Evolutionary conservation across 1,140 invertebrate genomes (phyloP), one percentile per base, ranked within the genome.

Genomic region (Galendromus occidentalis): DNA sequence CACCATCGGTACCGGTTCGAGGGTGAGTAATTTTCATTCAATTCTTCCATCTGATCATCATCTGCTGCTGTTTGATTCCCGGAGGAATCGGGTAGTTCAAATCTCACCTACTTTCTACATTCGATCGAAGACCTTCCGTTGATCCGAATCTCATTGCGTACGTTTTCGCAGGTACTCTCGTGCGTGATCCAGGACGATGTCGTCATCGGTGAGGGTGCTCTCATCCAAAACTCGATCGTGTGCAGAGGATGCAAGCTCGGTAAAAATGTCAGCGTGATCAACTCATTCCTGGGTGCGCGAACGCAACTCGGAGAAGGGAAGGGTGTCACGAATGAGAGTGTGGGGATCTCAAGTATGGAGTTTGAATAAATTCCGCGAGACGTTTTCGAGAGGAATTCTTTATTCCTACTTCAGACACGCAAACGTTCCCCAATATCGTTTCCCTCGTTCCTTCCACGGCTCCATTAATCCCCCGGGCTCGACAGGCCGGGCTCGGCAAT

Each of bases 311-410:
- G 25, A 25, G 51, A 59, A 14, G 51, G 51, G 25, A 25, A 33
- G 14, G 20, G 17, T 9, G 51, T 59, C 33, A 59, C 25, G 6
- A 59, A 25, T 59, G 51, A 59, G 22, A 59, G 51, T 22, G 22
- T 59, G 2, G 51, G 51, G 25, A 59, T 59, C n/a, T 59, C 51
- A 9, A 59, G 33, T 22, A 59, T 59, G 51, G 51, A 59, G 25
- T 59, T 59, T 59, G 51, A 59, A 25, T 59, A 25, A 59, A 47
- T 22, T 44, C n/a, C n/a, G n/a, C n/a, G n/a, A n/a, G n/a, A n/a
- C n/a, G n/a, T n/a, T n/a, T n/a, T n/a, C n/a, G n/a, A n/a, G n/a
- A n/a, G n/a, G n/a, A n/a, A n/a, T n/a, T n/a, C n/a, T n/a, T n/a
- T n/a, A n/a, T n/a, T n/a, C n/a, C n/a, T n/a, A n/a, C n/a, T n/a